Evolutionary conservation across 2,888 invertebrate genomes (phyloP).

Genomic region (Eupithecia pulchellata): DNA sequence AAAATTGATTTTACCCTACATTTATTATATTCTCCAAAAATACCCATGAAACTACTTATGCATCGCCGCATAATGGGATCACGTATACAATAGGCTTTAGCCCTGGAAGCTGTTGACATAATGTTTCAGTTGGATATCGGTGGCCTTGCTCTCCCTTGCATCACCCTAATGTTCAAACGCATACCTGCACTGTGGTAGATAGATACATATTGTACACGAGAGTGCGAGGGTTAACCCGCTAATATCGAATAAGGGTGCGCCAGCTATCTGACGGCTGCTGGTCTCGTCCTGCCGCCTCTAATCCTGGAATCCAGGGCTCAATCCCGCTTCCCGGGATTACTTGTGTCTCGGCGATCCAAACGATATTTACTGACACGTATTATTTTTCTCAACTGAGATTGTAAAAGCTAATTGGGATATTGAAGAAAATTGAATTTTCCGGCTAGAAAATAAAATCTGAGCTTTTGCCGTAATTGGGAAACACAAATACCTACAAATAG

Average conservation of each 20-base stretch:
- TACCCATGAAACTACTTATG: too few relatives aligned
- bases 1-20: too few relatives aligned
- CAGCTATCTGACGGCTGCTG: conserved; percentile 63
- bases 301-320: conserved; percentile 62
- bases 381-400: conserved; percentile 38
- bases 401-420: conserved; percentile 25
- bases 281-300: conserved; percentile 54
- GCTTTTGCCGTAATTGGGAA: conserved; percentile 18
- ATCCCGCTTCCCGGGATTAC: conserved; percentile 67
- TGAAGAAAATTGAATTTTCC: conserved; percentile 25
- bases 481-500: conserved; percentile 8
- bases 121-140: neutral
- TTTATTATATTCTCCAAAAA: too few relatives aligned
- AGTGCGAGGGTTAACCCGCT: conserved; percentile 60
- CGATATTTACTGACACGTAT: conserved; percentile 50
- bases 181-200: conserved; percentile 2
- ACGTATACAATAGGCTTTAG: neutral
- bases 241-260: conserved; percentile 68
- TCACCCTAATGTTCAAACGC: conserved; percentile 11
- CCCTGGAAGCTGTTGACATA: neutral
- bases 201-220: conserved; percentile 14
- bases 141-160: neutral
- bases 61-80: neutral
- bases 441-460: conserved; percentile 14
- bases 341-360: conserved; percentile 57